Percentiles rank a stretch among this genome's conserved stretches.
These are phyloP conservation scores for Tenodera sinensis DNA, from an alignment of 2,888 invertebrate genomes.

Conservation along the genomic window DNA sequence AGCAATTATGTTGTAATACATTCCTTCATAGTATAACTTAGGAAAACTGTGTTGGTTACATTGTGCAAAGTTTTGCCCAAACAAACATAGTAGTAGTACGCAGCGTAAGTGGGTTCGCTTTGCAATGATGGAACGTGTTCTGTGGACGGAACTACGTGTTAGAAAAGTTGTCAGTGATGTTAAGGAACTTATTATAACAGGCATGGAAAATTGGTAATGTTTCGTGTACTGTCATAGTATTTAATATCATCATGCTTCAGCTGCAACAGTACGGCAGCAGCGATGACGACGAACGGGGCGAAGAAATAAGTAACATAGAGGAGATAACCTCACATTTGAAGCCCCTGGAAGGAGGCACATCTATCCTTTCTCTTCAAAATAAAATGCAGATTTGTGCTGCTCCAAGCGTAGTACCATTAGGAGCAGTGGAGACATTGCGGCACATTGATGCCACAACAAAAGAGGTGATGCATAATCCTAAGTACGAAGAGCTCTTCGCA, in stretches of 20 bases:
- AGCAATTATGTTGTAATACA: no score
- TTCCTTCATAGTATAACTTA: no score
- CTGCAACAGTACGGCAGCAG: conserved; percentile 73
- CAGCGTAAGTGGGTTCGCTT: no score
- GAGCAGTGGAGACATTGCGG: conserved; percentile 63
- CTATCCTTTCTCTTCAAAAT: conserved; percentile 55
- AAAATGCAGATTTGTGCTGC: conserved; percentile 73
- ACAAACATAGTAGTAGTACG: no score
- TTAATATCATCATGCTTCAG: conserved; percentile 56
- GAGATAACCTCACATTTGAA: conserved; percentile 52
- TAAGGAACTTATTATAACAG: no score
- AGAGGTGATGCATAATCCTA: conserved; percentile 87
- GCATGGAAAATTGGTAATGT: no score
- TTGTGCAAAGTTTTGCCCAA: no score
- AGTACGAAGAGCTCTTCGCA: conserved; percentile 90
- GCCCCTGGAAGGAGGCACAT: conserved; percentile 53
- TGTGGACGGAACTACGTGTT: no score
- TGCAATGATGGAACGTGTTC: no score
- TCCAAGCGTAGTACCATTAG: conserved; percentile 80
- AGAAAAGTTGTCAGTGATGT: no score
- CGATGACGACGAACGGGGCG: conserved; percentile 57
- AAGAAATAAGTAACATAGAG: conserved; percentile 45
- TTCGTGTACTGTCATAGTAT: no score
- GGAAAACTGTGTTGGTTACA: no score
- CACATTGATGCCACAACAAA: conserved; percentile 75